phyloP scores from a whole-genome alignment of 2,113 vertebrate genomes.

The Euleptes europaea region DNA sequence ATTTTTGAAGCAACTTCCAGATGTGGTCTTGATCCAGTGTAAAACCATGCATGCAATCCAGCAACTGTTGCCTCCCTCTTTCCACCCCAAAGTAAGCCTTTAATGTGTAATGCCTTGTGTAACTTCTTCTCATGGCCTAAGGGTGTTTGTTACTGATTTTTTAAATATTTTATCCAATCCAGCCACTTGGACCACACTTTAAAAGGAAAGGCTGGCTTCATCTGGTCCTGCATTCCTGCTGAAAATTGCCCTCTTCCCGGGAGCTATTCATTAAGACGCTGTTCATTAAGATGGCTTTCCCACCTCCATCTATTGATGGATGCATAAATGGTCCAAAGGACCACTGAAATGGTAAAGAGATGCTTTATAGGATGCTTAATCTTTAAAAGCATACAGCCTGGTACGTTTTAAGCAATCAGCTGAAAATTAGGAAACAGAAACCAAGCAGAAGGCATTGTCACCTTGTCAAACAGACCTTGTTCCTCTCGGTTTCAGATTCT shows the following conservation, averaged over 20 bases:
- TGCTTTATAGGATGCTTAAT: not conserved
- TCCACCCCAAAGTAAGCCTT: conserved; percentile 25
- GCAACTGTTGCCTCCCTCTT: not conserved
- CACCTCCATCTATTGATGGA: conserved; percentile 16
- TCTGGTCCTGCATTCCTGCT: no score
- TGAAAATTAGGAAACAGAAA: not conserved
- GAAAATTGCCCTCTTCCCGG: no score
- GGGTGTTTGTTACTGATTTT: no score
- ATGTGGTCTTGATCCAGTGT: conserved; percentile 33
- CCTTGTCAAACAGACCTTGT: conserved; percentile 9
- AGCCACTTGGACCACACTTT: no score
- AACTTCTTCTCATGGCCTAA: conserved; percentile 36
- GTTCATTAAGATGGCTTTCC: conserved; percentile 3
- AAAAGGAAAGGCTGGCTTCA: no score
- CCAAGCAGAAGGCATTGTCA: conserved; percentile 8
- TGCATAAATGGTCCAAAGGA: conserved; percentile 31
- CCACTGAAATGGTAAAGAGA: not conserved
- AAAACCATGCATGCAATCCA: not conserved
- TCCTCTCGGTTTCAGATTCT: conserved; percentile 29
- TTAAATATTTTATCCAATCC: no score
- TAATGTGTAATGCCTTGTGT: conserved; percentile 11
- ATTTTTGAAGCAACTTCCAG: conserved; percentile 16
- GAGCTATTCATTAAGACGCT: conserved; percentile 37
- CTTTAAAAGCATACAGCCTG: not conserved
- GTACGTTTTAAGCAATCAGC: not conserved